Conservation (phyloP, 2,888 invertebrate genomes). For the Thumatha senex region DNA sequence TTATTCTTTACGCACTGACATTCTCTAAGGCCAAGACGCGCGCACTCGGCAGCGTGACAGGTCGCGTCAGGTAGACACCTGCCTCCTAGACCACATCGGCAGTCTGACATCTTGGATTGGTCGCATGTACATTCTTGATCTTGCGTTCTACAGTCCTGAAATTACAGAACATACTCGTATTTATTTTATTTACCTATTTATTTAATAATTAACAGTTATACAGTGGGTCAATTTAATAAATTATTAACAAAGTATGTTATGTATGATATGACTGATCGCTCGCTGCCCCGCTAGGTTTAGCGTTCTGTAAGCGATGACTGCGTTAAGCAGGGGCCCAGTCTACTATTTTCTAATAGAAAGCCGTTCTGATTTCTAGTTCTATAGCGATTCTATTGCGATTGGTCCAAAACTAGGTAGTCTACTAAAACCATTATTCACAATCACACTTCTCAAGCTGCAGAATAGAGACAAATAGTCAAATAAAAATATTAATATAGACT, state of each 20-base stretch:
- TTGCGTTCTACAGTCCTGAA: conserved; percentile 66
- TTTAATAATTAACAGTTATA: neutral
- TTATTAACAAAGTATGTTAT: too few species aligned
- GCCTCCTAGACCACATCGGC: conserved; percentile 74
- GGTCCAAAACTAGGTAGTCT: too few species aligned
- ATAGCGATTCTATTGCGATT: too few species aligned
- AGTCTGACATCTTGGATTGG: conserved; percentile 22
- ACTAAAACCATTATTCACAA: too few species aligned
- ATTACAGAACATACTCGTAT: neutral
- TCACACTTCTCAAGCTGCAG: too few species aligned
- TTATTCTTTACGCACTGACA: conserved; percentile 58
- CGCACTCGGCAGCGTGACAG: conserved; percentile 79
- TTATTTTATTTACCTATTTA: neutral
- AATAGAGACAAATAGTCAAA: too few species aligned
- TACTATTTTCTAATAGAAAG: too few species aligned
- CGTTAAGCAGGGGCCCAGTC: too few species aligned
- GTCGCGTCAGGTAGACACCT: conserved; percentile 60
- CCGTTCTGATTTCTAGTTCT: too few species aligned
- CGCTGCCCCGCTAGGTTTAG: neutral
- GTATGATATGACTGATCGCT: too few species aligned
- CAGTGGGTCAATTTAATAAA: too few species aligned
- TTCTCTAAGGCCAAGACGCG: conserved; percentile 65
- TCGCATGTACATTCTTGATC: conserved; percentile 64
- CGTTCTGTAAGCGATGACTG: neutral
- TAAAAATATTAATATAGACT: too few species aligned